These are phyloP conservation scores for Yponomeuta sedellus DNA, from an alignment of 2,888 invertebrate genomes.

Conservation along the genomic window DNA sequence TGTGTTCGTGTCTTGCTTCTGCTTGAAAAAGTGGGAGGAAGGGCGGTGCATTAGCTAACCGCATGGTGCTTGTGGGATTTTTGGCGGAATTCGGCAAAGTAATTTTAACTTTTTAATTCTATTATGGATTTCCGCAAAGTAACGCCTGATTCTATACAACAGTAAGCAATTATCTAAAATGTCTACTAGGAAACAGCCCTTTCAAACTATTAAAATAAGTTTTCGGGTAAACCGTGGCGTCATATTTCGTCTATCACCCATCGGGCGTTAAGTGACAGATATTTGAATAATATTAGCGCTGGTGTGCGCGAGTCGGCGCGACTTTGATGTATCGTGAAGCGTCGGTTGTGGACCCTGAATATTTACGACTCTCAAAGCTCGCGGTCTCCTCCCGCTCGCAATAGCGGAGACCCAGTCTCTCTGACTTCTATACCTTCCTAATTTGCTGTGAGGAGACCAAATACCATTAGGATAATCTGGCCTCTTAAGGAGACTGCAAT, in stretches of 20 bases:
- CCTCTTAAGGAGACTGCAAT: neutral
- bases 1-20: too few species aligned
- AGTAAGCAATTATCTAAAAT: neutral
- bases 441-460: neutral
- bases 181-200: neutral
- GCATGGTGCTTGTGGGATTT: too few species aligned
- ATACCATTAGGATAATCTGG: neutral
- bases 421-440: neutral
- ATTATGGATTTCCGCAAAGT: too few species aligned
- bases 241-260: neutral
- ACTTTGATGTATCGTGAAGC: slow-evolving; percentile 58
- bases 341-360: slow-evolving; percentile 57
- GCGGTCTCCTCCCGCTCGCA: slow-evolving; percentile 2
- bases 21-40: too few species aligned
- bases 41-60: too few species aligned
- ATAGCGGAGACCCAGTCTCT: neutral
- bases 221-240: neutral
- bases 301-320: slow-evolving; percentile 46
- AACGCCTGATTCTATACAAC: too few species aligned
- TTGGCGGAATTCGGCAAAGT: too few species aligned
- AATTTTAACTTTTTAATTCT: too few species aligned
- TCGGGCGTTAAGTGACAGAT: slow-evolving; percentile 7
- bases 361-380: slow-evolving; percentile 44
- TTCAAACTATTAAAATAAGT: neutral
- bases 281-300: slow-evolving; percentile 21